phyloP scores from a whole-genome alignment of 1,140 invertebrate species.

The Pseudomyrmex sp. region DNA sequence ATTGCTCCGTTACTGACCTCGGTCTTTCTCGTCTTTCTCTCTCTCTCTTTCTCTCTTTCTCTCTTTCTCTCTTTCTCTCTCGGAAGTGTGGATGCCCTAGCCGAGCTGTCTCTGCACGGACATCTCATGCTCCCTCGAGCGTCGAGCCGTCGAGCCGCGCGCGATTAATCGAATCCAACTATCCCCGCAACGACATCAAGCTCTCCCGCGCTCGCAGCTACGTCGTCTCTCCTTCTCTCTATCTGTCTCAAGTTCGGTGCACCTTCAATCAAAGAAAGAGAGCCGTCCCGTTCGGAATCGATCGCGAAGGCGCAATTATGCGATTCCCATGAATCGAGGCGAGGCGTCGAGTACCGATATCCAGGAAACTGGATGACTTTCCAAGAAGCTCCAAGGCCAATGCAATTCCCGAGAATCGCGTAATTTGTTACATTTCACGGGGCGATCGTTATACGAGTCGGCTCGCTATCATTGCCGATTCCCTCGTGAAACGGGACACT shows the following conservation, averaged over 20 bases:
- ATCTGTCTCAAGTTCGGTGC: slow-evolving; percentile 26
- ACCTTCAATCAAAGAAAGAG: slow-evolving; percentile 14
- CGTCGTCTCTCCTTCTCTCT: background rate
- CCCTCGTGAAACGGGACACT: background rate
- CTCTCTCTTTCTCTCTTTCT: background rate
- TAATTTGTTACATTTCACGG: slow-evolving; percentile 54
- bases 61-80: background rate
- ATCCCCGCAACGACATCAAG: slow-evolving; percentile 53
- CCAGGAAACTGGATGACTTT: slow-evolving; percentile 55
- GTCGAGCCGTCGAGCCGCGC: slow-evolving; percentile 46
- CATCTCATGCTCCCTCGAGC: slow-evolving; percentile 53
- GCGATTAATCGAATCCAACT: slow-evolving; percentile 70
- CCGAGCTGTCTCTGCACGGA: slow-evolving; percentile 27
- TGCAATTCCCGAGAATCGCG: slow-evolving; percentile 19
- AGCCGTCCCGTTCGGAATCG: slow-evolving; percentile 42
- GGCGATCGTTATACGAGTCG: slow-evolving; percentile 7
- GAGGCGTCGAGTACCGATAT: slow-evolving; percentile 59
- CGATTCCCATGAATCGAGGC: slow-evolving; percentile 59
- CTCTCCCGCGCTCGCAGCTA: slow-evolving; percentile 31
- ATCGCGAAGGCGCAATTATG: slow-evolving; percentile 59
- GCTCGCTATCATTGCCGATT: slow-evolving; percentile 3
- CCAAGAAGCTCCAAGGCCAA: slow-evolving; percentile 50
- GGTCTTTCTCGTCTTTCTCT: slow-evolving; percentile 70
- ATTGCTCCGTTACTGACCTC: slow-evolving; percentile 76
- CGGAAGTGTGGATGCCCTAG: slow-evolving; percentile 1